These are phyloP conservation scores for Brotula barbata DNA, from an alignment of 2,797 vertebrate species.

Conservation along the genomic window DNA sequence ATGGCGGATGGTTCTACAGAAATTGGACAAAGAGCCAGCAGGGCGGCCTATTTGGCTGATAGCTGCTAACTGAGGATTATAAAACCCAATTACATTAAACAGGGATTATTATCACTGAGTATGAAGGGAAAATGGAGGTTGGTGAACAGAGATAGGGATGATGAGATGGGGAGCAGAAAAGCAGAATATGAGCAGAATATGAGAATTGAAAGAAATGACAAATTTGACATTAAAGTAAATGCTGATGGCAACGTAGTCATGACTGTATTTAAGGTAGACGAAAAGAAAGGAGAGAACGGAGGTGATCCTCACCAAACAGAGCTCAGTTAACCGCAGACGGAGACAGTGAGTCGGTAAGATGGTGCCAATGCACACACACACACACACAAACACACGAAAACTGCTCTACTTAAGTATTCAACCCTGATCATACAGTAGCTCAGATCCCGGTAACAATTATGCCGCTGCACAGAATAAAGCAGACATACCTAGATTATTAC, in stretches of 20 bases:
- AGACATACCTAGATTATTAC: slow-evolving; percentile 24
- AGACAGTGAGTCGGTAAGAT: slow-evolving; percentile 67
- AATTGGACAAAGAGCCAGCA: slow-evolving; percentile 53
- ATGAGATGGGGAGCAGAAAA: slow-evolving; percentile 8
- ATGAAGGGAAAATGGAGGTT: slow-evolving; percentile 31
- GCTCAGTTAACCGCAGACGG: slow-evolving; percentile 71
- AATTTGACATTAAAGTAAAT: not conserved
- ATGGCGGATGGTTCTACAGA: slow-evolving; percentile 6
- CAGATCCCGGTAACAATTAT: slow-evolving; percentile 45
- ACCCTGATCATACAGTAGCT: slow-evolving; percentile 45
- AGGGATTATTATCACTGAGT: slow-evolving; percentile 63
- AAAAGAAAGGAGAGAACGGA: slow-evolving; percentile 18
- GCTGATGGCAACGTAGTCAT: slow-evolving; percentile 13
- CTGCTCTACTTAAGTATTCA: slow-evolving; percentile 35
- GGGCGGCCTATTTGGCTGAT: slow-evolving; percentile 57
- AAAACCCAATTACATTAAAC: slow-evolving; percentile 67
- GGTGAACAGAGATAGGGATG: not conserved
- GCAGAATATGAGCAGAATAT: slow-evolving; percentile 5
- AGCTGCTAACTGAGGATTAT: slow-evolving; percentile 61
- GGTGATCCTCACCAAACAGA: slow-evolving; percentile 46
- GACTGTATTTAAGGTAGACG: slow-evolving; percentile 8
- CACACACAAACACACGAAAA: slow-evolving; percentile 15
- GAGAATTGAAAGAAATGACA: slow-evolving; percentile 14
- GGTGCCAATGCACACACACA: slow-evolving; percentile 51
- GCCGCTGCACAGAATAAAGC: slow-evolving; percentile 41